Percentiles rank a stretch among this genome's conserved stretches.
Evolutionary conservation across 2,888 invertebrate genomes (phyloP).

Genomic region (Diogma glabrata): DNA sequence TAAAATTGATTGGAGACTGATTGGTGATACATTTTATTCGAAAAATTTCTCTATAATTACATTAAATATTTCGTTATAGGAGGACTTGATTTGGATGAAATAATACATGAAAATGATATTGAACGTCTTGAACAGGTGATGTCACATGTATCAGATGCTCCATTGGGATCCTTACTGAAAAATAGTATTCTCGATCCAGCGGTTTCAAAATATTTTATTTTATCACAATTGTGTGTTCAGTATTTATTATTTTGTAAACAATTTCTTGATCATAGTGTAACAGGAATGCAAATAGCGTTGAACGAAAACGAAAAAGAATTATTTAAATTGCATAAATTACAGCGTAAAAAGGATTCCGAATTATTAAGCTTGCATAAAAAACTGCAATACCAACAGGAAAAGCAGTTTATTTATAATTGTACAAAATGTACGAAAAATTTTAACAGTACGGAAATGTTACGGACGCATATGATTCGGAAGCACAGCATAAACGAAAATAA

Average conservation of each 20-base stretch:
- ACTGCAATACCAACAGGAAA: slow-evolving; percentile 25
- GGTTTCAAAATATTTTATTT: slow-evolving; percentile 33
- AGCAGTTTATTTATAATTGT: slow-evolving; percentile 31
- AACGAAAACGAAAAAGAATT: slow-evolving; percentile 22
- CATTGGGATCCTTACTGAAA: slow-evolving; percentile 29
- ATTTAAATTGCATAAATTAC: slow-evolving; percentile 23
- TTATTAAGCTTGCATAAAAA: slow-evolving; percentile 31
- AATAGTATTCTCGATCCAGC: slow-evolving; percentile 33
- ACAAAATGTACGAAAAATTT: slow-evolving; percentile 34
- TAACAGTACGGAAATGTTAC: slow-evolving; percentile 33
- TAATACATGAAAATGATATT: slow-evolving; percentile 30
- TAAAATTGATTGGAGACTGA: slow-evolving; percentile 29
- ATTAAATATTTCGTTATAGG: slow-evolving; percentile 21
- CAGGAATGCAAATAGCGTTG: slow-evolving; percentile 24
- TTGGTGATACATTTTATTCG: background rate
- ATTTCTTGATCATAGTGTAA: slow-evolving; percentile 31
- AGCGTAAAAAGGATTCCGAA: slow-evolving; percentile 28
- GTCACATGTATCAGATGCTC: slow-evolving; percentile 30
- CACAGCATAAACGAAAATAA: slow-evolving; percentile 25
- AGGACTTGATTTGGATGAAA: slow-evolving; percentile 30
- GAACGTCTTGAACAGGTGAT: slow-evolving; percentile 30
- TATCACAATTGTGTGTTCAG: slow-evolving; percentile 33
- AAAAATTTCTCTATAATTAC: background rate
- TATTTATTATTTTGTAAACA: slow-evolving; percentile 33
- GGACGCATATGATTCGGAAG: slow-evolving; percentile 30